Evolutionary conservation across 2,113 vertebrate species (phyloP), one percentile per base, ranked within the genome.

Genomic region (Psilopogon haemacephalus): DNA sequence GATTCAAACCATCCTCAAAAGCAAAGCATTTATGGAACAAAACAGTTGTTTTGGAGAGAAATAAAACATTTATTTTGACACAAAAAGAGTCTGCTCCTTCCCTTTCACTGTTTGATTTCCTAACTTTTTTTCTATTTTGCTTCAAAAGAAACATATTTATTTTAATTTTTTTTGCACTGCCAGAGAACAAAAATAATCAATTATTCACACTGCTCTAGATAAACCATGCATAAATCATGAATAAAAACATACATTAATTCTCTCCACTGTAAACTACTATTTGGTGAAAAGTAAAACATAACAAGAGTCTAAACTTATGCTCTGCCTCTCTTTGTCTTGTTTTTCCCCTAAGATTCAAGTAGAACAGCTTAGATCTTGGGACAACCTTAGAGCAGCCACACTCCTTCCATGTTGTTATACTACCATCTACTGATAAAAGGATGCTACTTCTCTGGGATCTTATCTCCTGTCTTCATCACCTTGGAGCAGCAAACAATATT

Each of bases 381-480:
- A 85, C 70, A 71, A 19, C 35, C 63, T 83, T 79, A 42, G 52
- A 42, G 73, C 35, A 20, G 74, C 84, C 9, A 2, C n/a, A 0
- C 35, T 93, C 81, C 84, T 97, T 98, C 85, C 62, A 50, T 33
- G 97, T 88, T 81, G 89, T 96, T 97, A 97, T 98, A 97, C 97
- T 96, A 97, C 98, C 98, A 98, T 95, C 98, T 98, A 97, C 97
- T 97, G 98, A 94, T 96, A 86, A 92, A 94, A 96, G 65, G 84
- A 94, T 95, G 98, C 86, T 96, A 98, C 68, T 98, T 97, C 98
- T 63, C 93, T 62, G 10, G 79, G 56, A 86, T 86, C 60, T 50
- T 58, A 16, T 78, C 89, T 44, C 63, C 84, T 40, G 27, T 20
- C n/a, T 60, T 69, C 30, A 23, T 68, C 89, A 92, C 75, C 83